These are phyloP conservation scores for Halyomorpha halys DNA, from an alignment of 1,140 invertebrate genomes.

Conservation along the genomic window DNA sequence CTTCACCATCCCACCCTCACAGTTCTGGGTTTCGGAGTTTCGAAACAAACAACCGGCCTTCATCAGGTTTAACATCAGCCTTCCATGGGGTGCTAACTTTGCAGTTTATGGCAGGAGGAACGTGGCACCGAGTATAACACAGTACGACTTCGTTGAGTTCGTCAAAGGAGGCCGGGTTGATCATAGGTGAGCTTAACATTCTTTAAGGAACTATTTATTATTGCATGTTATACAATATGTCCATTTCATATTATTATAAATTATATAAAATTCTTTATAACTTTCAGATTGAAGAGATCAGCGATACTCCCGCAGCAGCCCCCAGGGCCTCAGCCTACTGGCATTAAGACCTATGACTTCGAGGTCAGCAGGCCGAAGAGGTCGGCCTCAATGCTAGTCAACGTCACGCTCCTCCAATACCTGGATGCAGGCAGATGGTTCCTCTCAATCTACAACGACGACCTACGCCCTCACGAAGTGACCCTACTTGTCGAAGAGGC, in stretches of 20 bases:
- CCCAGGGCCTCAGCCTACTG: not conserved
- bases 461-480: slow-evolving; percentile 68
- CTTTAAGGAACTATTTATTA: too few relatives aligned
- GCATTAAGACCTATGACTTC: slow-evolving; percentile 26
- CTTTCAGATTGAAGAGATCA: slow-evolving; percentile 27
- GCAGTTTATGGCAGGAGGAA: slow-evolving; percentile 87
- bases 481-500: slow-evolving; percentile 64
- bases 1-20: slow-evolving; percentile 70
- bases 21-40: slow-evolving; percentile 86
- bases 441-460: slow-evolving; percentile 90
- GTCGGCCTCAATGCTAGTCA: slow-evolving; percentile 25
- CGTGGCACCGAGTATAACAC: slow-evolving; percentile 83
- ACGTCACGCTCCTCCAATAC: slow-evolving; percentile 71
- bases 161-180: slow-evolving; percentile 71
- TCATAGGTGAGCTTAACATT: slow-evolving; percentile 39
- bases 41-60: slow-evolving; percentile 78
- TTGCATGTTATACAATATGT: too few relatives aligned
- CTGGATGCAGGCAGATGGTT: slow-evolving; percentile 91
- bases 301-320: slow-evolving; percentile 19
- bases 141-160: slow-evolving; percentile 91
- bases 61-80: slow-evolving; percentile 76
- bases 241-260: too few relatives aligned
- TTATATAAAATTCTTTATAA: not conserved
- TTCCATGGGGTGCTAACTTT: slow-evolving; percentile 83
- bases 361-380: slow-evolving; percentile 20